Base-by-base conservation (phyloP, 1,140 invertebrate genomes). In the Drosophila santomea region DNA sequence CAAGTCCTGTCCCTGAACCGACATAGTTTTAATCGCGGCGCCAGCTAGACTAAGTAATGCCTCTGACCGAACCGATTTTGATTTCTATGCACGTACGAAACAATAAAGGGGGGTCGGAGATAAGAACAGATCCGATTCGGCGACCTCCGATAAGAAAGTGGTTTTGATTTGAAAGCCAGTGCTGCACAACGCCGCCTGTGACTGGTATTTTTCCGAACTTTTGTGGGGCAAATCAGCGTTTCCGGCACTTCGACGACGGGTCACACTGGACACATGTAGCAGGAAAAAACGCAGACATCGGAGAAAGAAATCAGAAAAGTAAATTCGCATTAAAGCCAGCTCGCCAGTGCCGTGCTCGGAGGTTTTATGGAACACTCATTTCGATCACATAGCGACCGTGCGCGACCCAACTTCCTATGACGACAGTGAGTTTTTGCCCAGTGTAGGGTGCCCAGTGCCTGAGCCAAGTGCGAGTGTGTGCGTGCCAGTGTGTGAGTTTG, bases 391-490 rank as follows among this genome's bases (percentile, higher is more conserved):
- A 45, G 36, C 61, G 60, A 79, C 43, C 66, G 82, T 76, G 77
- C 78, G 78, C 83, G 76, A 28, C 48, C 23, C 23, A 32, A 55
- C 59, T 69, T 77, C 67, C 75, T 83, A 88, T 88, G 83, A 88
- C 84, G 83, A 88, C 83, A 89, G 83, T 88, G 84, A 88, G 83
- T 88, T 86, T 88, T 83, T 79, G 47, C 60, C 59, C 45, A 45
- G 20, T 48, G 35, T 12, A 45, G 17, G 20, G 43, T 83, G 51
- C 60, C 58, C 44, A 36, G 17, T 28, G 15, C 20, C 28, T 59
- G 56, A 60, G 61, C 48, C 47, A 43, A 64, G 58, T 88, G 61
- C 64, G 48, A 71, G 11, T 35, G 71, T 81, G 63, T 69, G 83
- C 68, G 62, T 59, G 50, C 80, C 58, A 64, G 74, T 82, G 79